Evolutionary conservation across 2,113 vertebrate species (phyloP).

Genomic region (Copsychus sechellarum): DNA sequence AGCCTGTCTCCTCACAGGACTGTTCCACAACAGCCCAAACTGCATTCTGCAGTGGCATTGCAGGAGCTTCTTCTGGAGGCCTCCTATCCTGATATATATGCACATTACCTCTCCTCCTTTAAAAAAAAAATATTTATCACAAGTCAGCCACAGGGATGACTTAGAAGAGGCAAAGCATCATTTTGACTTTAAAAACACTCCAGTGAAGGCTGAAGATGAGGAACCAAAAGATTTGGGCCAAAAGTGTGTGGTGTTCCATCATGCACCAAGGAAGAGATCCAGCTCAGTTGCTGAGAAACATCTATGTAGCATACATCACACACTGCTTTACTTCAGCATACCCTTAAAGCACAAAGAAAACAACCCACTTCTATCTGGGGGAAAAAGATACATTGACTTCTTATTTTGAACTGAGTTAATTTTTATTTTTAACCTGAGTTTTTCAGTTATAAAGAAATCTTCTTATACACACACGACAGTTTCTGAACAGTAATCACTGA

Average conservation of each 20-base stretch:
- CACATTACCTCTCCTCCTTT: neutral
- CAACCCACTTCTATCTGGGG: neutral
- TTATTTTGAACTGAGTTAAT: neutral
- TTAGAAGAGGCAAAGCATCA: neutral
- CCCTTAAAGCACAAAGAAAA: neutral
- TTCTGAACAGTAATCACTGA: neutral
- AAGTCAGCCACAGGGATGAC: neutral
- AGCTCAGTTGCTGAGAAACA: neutral
- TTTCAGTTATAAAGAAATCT: neutral
- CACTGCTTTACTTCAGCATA: neutral
- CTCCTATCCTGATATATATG: neutral
- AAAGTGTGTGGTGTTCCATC: neutral
- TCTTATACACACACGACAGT: neutral
- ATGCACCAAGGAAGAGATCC: neutral
- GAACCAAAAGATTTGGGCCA: neutral
- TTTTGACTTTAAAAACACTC: neutral
- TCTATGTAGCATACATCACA: neutral
- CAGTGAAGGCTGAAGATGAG: neutral
- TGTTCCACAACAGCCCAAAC: neutral
- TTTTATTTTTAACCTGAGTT: neutral
- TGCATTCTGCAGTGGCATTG: rapidly evolving
- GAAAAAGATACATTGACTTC: neutral
- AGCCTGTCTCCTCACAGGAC: neutral
- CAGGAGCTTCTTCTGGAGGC: neutral
- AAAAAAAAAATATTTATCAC: neutral